Base-by-base conservation (phyloP, 2,888 invertebrate genomes). In the Drosophila macrospina region DNA sequence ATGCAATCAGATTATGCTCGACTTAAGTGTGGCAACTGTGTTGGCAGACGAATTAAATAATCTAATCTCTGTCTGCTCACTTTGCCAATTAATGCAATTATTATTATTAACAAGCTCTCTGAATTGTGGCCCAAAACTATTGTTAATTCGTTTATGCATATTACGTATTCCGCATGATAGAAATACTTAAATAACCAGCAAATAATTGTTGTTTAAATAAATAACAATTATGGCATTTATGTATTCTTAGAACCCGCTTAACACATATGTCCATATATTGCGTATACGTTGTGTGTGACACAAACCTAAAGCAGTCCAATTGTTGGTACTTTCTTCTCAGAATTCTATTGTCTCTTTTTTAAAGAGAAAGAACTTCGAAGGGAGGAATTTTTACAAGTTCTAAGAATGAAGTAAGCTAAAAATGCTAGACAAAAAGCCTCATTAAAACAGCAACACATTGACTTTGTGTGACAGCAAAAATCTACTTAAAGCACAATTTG, bases 1-100 rank as follows among this genome's bases (percentile, higher is more conserved):
- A 32, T 13, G 42, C 42, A 55, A 20, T 34, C 42, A 7, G 54
- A 42, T 42, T 34, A 55, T 13, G 30, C 4, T 34, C 10, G 41
- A 13, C 42, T 55, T 55, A 32, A 34, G 32, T 55, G 39, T 3
- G 16, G 8, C 52, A 24, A 42, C 42, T 39, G 52, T 20, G 16
- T 52, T 39, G n/a, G 20, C 39, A 52, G 30, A 52, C 30, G 39
- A 20, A 20, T 41, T 52, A 30, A 52, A 41, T 51, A 5, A 20
- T 41, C 20, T 54, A 55, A 55, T 55, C 30, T 34, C 42, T 32
- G 52, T 52, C 30, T 52, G 52, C 42, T 55, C 54, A 55, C 20
- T 34, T 16, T 55, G 16, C n/a, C 54, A 42, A 42, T 13, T 34
- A 55, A 34, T 34, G 52, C 15, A 32, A 55, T 42, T 55, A 42